A percentile compares a stretch with the other conserved stretches of the same genome.
These are phyloP conservation scores for Stenchaetothrips biformis DNA, from an alignment of 2,888 invertebrate genomes.

Conservation along the genomic window DNA sequence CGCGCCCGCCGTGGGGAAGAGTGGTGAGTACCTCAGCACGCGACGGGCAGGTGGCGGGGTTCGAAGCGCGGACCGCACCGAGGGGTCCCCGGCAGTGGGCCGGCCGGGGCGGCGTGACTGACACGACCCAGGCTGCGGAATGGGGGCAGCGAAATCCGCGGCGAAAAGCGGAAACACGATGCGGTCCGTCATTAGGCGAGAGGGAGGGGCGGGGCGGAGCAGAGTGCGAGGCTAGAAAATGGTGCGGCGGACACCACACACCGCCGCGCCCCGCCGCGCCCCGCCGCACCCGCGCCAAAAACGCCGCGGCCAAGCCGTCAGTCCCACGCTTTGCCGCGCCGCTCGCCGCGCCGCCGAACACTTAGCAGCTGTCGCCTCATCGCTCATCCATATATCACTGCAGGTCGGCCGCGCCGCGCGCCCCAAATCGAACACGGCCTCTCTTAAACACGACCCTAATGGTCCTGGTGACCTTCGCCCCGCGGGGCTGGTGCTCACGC, in stretches of 20 bases:
- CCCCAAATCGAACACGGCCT: background rate
- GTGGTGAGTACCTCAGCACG: slow-evolving; percentile 60
- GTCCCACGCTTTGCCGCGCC: background rate
- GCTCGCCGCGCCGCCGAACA: background rate
- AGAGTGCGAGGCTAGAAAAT: background rate
- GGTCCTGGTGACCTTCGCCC: background rate
- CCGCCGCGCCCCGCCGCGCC: background rate
- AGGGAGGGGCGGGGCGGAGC: background rate
- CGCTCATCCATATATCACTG: slow-evolving; percentile 5
- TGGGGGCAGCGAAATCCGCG: background rate
- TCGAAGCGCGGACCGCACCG: background rate
- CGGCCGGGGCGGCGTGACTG: background rate
- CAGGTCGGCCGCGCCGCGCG: background rate
- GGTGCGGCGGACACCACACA: background rate
- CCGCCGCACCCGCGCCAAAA: background rate
- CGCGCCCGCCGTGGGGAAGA: slow-evolving; percentile 86
- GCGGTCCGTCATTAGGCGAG: no score
- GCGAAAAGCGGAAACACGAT: no score
- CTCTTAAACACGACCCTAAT: background rate
- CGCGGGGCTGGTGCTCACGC: background rate
- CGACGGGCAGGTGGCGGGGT: background rate
- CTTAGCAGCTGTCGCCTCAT: slow-evolving; percentile 18
- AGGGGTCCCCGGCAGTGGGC: background rate
- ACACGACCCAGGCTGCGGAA: background rate
- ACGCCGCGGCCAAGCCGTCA: background rate